These are phyloP conservation scores for Eristalinus aeneus DNA, from an alignment of 2,888 invertebrate species.

Conservation along the genomic window DNA sequence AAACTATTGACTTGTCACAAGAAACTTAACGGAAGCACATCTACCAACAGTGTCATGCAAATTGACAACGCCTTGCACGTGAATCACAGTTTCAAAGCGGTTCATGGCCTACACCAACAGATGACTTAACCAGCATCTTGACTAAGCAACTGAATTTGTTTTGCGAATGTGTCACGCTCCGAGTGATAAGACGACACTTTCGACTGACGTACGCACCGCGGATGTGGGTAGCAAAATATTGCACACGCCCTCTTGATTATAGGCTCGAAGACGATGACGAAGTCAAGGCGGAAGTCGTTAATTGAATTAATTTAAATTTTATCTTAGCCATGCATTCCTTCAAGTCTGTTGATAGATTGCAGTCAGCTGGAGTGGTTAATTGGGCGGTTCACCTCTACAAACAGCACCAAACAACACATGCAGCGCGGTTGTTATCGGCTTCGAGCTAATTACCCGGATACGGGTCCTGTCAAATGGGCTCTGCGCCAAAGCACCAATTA, in stretches of 20 bases:
- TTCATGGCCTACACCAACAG: neutral
- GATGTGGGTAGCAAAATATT: neutral
- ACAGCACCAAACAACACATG: neutral
- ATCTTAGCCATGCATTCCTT: neutral
- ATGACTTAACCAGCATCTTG: neutral
- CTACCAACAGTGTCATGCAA: neutral
- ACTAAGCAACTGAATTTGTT: neutral
- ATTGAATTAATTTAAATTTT: neutral
- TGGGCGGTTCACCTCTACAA: neutral
- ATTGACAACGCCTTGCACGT: neutral
- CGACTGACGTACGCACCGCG: neutral
- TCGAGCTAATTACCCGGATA: neutral
- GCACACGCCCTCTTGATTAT: neutral
- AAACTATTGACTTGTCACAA: neutral
- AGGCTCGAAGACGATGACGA: neutral
- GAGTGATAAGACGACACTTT: neutral
- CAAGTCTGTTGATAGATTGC: neutral
- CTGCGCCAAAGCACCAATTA: neutral
- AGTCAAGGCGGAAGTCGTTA: neutral
- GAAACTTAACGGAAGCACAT: neutral
- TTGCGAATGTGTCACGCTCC: neutral
- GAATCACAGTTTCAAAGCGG: neutral
- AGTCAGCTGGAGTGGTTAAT: neutral
- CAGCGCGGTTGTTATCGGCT: neutral
- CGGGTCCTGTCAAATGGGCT: constrained; percentile 20